Percentiles rank a stretch among this genome's conserved stretches.
Evolutionary conservation across 2,797 vertebrate genomes (phyloP).

Genomic region (Aselliscus stoliczkanus): DNA sequence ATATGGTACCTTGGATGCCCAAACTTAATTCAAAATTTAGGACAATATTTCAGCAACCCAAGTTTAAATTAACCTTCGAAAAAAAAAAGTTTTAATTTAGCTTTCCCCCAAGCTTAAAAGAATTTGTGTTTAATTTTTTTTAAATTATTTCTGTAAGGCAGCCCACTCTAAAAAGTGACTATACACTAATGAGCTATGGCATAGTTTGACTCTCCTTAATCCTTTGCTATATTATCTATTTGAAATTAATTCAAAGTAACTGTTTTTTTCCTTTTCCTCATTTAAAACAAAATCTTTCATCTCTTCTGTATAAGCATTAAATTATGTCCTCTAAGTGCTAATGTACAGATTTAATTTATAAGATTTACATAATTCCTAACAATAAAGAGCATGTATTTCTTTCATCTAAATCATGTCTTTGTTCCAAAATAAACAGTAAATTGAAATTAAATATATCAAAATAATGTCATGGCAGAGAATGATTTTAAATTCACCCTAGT

Average conservation of each 20-base stretch:
- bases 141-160: not conserved
- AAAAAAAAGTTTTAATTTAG: not conserved
- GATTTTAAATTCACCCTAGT: not conserved
- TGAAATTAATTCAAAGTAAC: not conserved
- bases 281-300: conserved; percentile 12
- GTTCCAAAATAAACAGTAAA: conserved; percentile 44
- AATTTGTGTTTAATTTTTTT: not conserved
- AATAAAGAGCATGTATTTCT: not conserved
- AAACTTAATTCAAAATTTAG: not conserved
- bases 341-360: not conserved
- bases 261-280: not conserved
- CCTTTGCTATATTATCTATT: not conserved
- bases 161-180: not conserved
- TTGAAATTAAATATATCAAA: conserved; percentile 25
- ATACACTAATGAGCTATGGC: not conserved
- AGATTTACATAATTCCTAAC: conserved; percentile 26
- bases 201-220: not conserved
- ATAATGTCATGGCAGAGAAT: not conserved
- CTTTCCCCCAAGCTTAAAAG: not conserved
- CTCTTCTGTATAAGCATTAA: not conserved
- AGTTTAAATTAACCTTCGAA: not conserved
- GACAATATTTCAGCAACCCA: not conserved
- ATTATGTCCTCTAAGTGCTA: not conserved
- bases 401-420: not conserved
- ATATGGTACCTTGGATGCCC: not conserved